These are phyloP conservation scores for Globodera ellingtonae DNA, from an alignment of 1,140 invertebrate genomes.

Conservation along the genomic window DNA sequence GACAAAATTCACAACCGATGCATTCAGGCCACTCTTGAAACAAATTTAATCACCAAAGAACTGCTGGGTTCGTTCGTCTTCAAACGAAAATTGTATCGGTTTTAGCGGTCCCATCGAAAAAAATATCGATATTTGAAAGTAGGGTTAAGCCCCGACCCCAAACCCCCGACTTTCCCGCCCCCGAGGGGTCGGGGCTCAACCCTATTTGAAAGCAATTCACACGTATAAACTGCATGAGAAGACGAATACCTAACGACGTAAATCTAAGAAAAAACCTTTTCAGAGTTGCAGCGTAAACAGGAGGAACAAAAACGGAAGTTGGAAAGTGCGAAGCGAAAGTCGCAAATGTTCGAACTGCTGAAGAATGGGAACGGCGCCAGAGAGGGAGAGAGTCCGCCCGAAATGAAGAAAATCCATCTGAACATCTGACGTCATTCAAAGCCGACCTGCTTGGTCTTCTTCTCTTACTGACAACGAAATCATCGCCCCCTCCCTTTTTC, in stretches of 20 bases:
- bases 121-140: too few relatives aligned
- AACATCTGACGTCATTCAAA: conserved; percentile 20
- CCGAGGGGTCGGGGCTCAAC: too few relatives aligned
- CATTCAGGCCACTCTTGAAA: conserved; percentile 51
- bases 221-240: neutral
- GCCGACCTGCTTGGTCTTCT: neutral
- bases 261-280: neutral
- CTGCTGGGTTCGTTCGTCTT: conserved; percentile 32
- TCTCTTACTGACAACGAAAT: neutral
- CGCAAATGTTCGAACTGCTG: conserved; percentile 50
- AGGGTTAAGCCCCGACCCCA: too few relatives aligned
- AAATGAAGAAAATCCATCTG: conserved; percentile 43
- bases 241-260: neutral
- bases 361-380: conserved; percentile 30
- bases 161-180: too few relatives aligned
- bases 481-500: neutral
- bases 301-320: conserved; percentile 46
- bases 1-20: conserved; percentile 49
- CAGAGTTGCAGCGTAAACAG: conserved; percentile 46
- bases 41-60: conserved; percentile 46
- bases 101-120: neutral
- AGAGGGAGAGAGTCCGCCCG: conserved; percentile 25
- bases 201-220: too few relatives aligned
- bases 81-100: conserved; percentile 17
- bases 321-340: conserved; percentile 50